phyloP scores from a whole-genome alignment of 2,797 vertebrate genomes.

The Tympanoctomys barrerae region DNA sequence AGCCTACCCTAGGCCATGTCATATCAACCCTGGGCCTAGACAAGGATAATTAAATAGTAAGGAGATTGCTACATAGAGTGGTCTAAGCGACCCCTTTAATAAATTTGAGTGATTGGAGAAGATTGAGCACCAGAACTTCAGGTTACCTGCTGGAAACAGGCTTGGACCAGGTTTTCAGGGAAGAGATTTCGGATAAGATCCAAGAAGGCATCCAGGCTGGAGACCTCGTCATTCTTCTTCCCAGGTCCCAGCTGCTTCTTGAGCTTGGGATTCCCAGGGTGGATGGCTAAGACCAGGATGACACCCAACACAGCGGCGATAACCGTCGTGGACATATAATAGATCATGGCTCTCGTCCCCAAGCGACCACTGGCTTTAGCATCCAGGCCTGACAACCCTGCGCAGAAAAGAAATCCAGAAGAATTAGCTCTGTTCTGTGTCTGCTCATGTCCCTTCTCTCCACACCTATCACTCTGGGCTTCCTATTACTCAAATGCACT shows the following conservation, averaged over 20 bases:
- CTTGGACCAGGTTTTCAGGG: conserved; percentile 98
- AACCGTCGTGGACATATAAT: conserved; percentile 98
- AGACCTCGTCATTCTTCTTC: conserved; percentile 96
- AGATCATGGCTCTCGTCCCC: conserved; percentile 98
- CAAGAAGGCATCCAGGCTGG: conserved; percentile 98
- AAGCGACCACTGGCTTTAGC: conserved; percentile 98
- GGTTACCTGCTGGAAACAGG: conserved; percentile 98
- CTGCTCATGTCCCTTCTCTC: background rate
- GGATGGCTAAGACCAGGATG: conserved; percentile 97
- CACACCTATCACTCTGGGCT: background rate
- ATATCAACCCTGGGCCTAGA: background rate
- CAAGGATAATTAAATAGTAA: background rate
- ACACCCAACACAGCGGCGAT: conserved; percentile 98
- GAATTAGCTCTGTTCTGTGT: background rate
- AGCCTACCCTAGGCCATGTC: background rate
- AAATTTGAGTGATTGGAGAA: background rate
- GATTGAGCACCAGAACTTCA: background rate
- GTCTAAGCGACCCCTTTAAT: background rate
- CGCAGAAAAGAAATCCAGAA: conserved; percentile 70
- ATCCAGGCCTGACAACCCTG: conserved; percentile 97
- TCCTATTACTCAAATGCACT: background rate
- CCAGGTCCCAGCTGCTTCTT: conserved; percentile 97
- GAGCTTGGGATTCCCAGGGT: conserved; percentile 98
- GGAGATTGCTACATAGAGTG: background rate
- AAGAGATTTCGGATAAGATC: conserved; percentile 99